Evolutionary conservation across 2,113 vertebrate genomes (phyloP), one percentile per base, ranked within the genome.

Genomic region (Hemiprocne comata): DNA sequence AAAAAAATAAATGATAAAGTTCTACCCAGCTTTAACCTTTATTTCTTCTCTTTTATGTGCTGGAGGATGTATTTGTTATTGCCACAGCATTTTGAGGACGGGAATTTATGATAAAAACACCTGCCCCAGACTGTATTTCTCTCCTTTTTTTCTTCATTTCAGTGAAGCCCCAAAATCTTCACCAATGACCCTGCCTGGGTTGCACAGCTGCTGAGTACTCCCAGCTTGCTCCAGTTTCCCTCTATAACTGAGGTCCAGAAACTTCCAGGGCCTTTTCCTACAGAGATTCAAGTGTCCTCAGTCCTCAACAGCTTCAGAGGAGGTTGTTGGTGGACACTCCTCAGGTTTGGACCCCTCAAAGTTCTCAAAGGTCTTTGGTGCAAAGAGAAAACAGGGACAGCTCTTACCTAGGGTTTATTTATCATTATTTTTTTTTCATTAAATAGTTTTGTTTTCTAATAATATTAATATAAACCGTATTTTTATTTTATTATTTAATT

Each of bases 21-120:
- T 85, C 65, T 73, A 65, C 65, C 53, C 48, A 75, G 75, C 9
- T 90, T 95, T 92, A 92, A 94, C 92, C 86, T 96, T 90, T 96
- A 62, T 84, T 94, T 92, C 80, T 92, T 93, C 73, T 86, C 57
- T 51, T 93, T 87, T 66, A 38, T 69, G 50, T 72, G 70, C 85
- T 73, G 66, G 83, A 54, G 73, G 77, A 90, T 65, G 73, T n/a
- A 25, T 92, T 81, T 85, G 66, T 87, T 95, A 87, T 62, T 72
- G 70, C 50, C 29, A 79, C 26, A 86, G 80, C 25, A 16, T 72
- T 90, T 40, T 4, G 10, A 93, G 78, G 90, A 42, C 17, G 44
- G 73, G 61, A 89, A 36, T 31, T 84, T 55, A 69, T 75, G 50
- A 89, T 79, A 67, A 94, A 92, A 92, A 69, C 66, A 42, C n/a